Conservation (phyloP, 2,113 vertebrate species). For the Formicarius rufipectus region DNA sequence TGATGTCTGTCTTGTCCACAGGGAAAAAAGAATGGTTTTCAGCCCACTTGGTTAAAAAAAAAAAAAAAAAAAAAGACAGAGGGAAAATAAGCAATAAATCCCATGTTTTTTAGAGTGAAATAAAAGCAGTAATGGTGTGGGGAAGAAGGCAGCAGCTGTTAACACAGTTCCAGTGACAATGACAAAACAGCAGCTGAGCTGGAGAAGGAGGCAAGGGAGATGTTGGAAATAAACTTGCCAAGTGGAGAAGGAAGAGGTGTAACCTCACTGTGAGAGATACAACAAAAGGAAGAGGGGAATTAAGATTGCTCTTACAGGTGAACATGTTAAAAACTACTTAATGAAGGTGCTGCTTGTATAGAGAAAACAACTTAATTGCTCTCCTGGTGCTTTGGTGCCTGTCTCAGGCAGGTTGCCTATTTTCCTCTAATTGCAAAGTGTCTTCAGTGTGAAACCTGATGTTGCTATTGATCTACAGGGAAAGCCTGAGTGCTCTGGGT, state of each 20-base stretch:
- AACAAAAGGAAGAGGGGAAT: background rate
- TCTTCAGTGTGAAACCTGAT: background rate
- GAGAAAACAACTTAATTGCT: background rate
- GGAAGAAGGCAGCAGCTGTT: background rate
- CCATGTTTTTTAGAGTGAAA: background rate
- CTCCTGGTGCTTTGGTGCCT: background rate
- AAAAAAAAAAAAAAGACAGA: accelerated
- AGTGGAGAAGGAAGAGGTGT: background rate
- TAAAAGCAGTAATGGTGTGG: background rate
- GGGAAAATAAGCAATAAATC: background rate
- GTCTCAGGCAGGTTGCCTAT: background rate
- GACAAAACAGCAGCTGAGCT: background rate
- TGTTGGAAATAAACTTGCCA: background rate
- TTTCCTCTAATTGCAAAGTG: background rate
- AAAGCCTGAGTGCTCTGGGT: background rate
- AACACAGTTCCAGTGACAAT: background rate
- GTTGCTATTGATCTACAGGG: background rate
- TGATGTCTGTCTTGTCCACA: slow-evolving; percentile 21
- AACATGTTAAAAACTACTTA: background rate
- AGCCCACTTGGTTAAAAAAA: background rate
- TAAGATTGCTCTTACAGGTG: background rate
- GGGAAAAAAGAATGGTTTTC: slow-evolving; percentile 2
- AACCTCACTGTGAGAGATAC: background rate
- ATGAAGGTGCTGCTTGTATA: background rate
- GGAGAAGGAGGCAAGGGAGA: background rate